Conservation (phyloP, 2,797 vertebrate genomes). For the Sebastes alutus region DNA sequence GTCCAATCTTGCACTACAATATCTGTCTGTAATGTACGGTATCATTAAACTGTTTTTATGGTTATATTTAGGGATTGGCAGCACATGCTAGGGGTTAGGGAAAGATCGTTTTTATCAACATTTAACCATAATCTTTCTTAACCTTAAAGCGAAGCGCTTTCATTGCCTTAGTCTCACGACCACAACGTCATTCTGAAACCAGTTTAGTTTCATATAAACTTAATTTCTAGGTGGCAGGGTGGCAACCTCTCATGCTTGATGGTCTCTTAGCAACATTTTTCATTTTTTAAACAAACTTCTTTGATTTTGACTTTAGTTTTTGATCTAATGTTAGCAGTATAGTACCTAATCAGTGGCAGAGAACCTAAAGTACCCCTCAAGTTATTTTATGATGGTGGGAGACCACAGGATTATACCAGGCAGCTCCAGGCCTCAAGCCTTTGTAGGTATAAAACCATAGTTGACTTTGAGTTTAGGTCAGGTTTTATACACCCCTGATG, state of each 20-base stretch:
- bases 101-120: background rate
- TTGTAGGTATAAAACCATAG: constrained; percentile 35
- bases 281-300: background rate
- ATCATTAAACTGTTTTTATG: background rate
- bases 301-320: background rate
- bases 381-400: constrained; percentile 33
- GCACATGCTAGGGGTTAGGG: background rate
- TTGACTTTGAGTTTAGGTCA: constrained; percentile 32
- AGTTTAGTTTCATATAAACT: background rate
- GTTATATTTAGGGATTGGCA: background rate
- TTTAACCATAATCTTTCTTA: background rate
- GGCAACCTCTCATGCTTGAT: background rate
- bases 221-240: background rate
- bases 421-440: constrained; percentile 15
- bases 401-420: constrained; percentile 29
- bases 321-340: background rate
- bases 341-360: constrained; percentile 30
- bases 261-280: background rate
- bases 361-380: constrained; percentile 4
- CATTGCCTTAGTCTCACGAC: background rate
- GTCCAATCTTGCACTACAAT: background rate
- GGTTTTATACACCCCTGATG: constrained; percentile 34
- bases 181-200: background rate
- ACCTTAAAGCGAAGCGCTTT: background rate
- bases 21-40: background rate